Base-by-base conservation (phyloP, 92 coral and sea anemone species). In the Anthopleura xanthogrammica region DNA sequence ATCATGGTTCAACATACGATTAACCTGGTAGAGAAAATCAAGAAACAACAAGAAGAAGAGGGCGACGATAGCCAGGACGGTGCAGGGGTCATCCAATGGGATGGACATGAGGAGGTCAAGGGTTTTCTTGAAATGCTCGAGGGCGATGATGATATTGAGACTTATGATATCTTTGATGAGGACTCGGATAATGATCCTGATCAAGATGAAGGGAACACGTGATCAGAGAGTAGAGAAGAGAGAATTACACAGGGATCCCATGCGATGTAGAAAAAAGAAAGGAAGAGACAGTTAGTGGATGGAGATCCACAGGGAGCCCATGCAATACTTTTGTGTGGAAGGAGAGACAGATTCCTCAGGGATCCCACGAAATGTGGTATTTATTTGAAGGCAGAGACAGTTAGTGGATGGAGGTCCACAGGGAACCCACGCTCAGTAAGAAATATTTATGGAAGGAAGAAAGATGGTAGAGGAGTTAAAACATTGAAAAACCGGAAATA, bases 91-190 rank as follows among this genome's bases (percentile, higher is more conserved):
- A 93, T 85, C 12, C 78, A 80, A 72, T 92, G 91, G 92, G 83
- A 72, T 0, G 90, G 85, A 2, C 92, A 94, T 55, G 92, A 89
- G 42, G 93, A 91, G 5, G 93, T 90, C 6, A 89, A 88, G 73
- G 83, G 87, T 29, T 96, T 88, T 83, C 87, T 94, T 39, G 98
- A 96, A 52, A 85, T 93, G 87, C 78, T 94, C 14, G 86, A 92
- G 83, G 88, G 93, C 12, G 98, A 94, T 84, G 99, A 96, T 71
- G 97, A 92, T 60, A 90, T 96, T 29, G 99, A 96, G 70, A 92
- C 98, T 19, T 98, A 92, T 36, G 99, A 92, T 68, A 86, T 89
- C 52, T 74, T 83, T 82, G 93, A 60, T 13, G 87, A 83, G 43
- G 89, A 87, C 74, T 42, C 83, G 20, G 90, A 83, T 86, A 87